A percentile compares a stretch with the other conserved stretches of the same genome.
phyloP scores from a whole-genome alignment of 2,888 invertebrate genomes.

The Drosophila cognata region DNA sequence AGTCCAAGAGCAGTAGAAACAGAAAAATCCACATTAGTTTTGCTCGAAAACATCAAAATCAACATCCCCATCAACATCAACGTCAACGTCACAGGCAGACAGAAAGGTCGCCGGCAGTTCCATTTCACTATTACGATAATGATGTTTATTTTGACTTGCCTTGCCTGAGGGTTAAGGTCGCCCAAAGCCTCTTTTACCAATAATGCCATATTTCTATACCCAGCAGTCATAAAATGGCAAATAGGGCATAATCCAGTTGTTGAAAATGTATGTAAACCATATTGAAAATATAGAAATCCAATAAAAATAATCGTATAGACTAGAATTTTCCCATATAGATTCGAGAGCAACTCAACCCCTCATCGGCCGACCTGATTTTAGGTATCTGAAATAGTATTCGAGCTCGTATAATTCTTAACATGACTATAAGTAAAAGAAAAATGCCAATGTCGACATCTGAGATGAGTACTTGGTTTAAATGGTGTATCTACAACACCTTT shows the following conservation, averaged over 20 bases:
- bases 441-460: neutral
- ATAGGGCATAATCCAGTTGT: neutral
- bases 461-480: neutral
- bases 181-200: slow-evolving; percentile 9
- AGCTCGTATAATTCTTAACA: too few relatives aligned
- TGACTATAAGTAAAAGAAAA: neutral
- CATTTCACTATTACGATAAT: slow-evolving; percentile 2
- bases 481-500: neutral
- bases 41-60: slow-evolving; percentile 31
- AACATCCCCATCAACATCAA: slow-evolving; percentile 16
- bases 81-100: slow-evolving; percentile 24
- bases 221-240: neutral
- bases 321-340: neutral
- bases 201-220: slow-evolving; percentile 18
- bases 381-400: too few relatives aligned
- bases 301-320: neutral
- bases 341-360: neutral
- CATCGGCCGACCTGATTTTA: too few relatives aligned
- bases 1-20: slow-evolving; percentile 4
- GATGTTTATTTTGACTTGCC: slow-evolving; percentile 8
- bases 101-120: slow-evolving; percentile 34
- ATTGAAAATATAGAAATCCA: neutral
- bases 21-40: slow-evolving; percentile 22
- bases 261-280: neutral
- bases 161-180: slow-evolving; percentile 34